Conservation (phyloP, 2,888 invertebrate species). For the Aporophyla lueneburgensis region DNA sequence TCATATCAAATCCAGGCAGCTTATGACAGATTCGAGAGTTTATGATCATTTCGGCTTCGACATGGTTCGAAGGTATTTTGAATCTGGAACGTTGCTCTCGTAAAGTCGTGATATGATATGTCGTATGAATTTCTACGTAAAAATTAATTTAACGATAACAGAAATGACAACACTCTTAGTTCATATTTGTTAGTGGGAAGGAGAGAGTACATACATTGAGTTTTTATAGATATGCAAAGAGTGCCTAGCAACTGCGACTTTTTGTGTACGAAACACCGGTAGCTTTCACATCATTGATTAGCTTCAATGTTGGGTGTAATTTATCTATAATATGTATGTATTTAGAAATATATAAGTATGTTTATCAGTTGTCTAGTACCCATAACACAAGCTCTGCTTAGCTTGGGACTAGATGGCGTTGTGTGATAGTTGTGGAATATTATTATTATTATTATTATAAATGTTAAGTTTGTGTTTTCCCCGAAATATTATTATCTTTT, state of each 20-base stretch:
- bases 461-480: background rate
- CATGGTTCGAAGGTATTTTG: conserved; percentile 22
- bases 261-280: background rate
- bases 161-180: too few species aligned
- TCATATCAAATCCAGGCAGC: conserved; percentile 47
- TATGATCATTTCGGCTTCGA: conserved; percentile 36
- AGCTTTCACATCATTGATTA: background rate
- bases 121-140: background rate
- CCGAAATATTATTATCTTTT: background rate
- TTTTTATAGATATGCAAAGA: background rate
- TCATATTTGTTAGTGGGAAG: background rate
- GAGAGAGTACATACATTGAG: background rate
- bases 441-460: too few species aligned
- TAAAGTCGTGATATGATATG: background rate
- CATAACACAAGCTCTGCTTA: too few species aligned
- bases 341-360: too few species aligned
- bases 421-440: too few species aligned
- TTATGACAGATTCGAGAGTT: conserved; percentile 41
- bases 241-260: background rate
- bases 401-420: too few species aligned
- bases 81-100: conserved; percentile 16
- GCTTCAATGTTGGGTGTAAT: too few species aligned
- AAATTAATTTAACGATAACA: background rate
- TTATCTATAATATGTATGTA: too few species aligned
- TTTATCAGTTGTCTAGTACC: too few species aligned